A percentile compares a stretch with the other conserved stretches of the same genome.
phyloP scores from a whole-genome alignment of 1,140 invertebrate species.

The Rhizoglyphus robini region DNA sequence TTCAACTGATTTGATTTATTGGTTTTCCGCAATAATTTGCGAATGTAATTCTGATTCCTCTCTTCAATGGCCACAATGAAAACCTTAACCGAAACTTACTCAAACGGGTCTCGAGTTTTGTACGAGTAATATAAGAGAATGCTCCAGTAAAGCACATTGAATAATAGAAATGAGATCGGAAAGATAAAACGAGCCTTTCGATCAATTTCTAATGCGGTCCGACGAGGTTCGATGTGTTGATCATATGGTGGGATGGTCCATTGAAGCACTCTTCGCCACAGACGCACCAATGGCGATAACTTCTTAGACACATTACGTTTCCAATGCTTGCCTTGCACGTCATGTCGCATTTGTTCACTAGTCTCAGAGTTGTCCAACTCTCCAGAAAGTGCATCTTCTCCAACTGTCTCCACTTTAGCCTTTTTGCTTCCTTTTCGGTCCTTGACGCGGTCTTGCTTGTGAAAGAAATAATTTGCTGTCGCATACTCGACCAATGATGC shows the following conservation, averaged over 20 bases:
- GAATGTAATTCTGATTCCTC: too few species aligned
- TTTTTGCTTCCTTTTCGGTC: background rate
- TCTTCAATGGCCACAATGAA: too few species aligned
- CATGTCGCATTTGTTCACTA: background rate
- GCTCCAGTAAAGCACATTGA: conserved; percentile 30
- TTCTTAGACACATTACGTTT: background rate
- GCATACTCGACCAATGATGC: conserved; percentile 37
- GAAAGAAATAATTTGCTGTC: conserved; percentile 45
- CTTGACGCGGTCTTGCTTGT: conserved; percentile 24
- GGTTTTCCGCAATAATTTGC: too few species aligned
- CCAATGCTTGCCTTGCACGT: background rate
- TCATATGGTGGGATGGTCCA: conserved; percentile 15
- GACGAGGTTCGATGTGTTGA: conserved; percentile 9
- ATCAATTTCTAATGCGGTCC: conserved; percentile 23
- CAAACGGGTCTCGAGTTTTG: background rate
- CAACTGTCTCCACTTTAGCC: background rate
- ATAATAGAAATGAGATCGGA: conserved; percentile 26
- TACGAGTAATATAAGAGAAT: conserved; percentile 6
- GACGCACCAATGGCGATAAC: background rate
- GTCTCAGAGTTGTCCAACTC: background rate
- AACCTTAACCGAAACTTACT: too few species aligned
- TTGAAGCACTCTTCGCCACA: background rate
- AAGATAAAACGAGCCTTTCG: conserved; percentile 27
- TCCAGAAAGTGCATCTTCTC: background rate
- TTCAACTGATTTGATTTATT: too few species aligned